Evolutionary conservation across 2,797 vertebrate genomes (phyloP).

Genomic region (Etheostoma nigrum): DNA sequence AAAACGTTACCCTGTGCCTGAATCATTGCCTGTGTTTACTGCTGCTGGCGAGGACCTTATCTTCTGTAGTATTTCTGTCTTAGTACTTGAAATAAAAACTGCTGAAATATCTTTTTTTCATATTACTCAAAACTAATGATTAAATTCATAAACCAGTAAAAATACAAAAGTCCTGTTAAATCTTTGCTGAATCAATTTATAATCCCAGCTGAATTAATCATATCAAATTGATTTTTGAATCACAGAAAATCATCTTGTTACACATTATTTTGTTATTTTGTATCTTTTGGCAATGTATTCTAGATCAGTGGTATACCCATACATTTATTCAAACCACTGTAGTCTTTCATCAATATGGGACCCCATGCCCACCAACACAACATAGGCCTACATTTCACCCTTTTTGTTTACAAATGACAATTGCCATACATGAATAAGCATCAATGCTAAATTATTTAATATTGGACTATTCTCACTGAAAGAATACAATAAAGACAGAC

Average conservation of each 20-base stretch:
- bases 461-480: no score
- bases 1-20: background rate
- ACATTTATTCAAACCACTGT: background rate
- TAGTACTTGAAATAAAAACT: background rate
- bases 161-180: no score
- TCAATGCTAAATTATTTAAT: no score
- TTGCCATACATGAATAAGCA: background rate
- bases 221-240: slow-evolving; percentile 8
- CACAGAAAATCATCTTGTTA: background rate
- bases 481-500: no score
- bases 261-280: background rate
- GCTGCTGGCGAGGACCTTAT: background rate
- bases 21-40: background rate
- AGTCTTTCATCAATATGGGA: background rate
- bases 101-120: background rate
- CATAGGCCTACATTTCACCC: background rate
- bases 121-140: no score
- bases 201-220: background rate
- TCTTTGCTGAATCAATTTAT: background rate
- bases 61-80: background rate
- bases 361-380: background rate
- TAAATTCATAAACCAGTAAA: no score
- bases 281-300: background rate
- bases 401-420: background rate
- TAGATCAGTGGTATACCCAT: no score